Conservation (phyloP, 1,140 invertebrate genomes). For the Drosophila athabasca region DNA sequence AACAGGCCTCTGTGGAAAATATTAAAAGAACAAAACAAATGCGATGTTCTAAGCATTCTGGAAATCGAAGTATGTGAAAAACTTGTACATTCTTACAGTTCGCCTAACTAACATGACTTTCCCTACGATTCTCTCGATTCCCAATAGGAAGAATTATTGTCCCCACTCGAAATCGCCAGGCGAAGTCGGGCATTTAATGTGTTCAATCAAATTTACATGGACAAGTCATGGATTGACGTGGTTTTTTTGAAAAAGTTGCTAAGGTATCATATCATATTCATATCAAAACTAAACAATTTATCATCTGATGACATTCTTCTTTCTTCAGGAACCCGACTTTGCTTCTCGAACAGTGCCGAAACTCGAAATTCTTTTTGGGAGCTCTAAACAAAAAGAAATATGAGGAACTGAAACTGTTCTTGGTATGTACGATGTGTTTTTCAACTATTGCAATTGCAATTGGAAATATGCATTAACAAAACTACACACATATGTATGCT, state of each 20-base stretch:
- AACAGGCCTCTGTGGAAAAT: slow-evolving; percentile 70
- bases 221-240: slow-evolving; percentile 71
- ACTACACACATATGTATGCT: too few species aligned
- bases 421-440: slow-evolving; percentile 23
- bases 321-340: slow-evolving; percentile 51
- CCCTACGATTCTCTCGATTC: neutral
- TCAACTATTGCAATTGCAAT: neutral
- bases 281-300: neutral
- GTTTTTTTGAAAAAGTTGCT: slow-evolving; percentile 65
- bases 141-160: slow-evolving; percentile 53
- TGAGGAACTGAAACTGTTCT: slow-evolving; percentile 47
- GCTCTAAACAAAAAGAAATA: slow-evolving; percentile 48
- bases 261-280: slow-evolving; percentile 36
- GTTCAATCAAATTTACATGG: slow-evolving; percentile 71
- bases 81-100: neutral
- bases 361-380: slow-evolving; percentile 38
- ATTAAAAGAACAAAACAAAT: slow-evolving; percentile 63
- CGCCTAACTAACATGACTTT: neutral
- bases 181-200: slow-evolving; percentile 63
- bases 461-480: neutral
- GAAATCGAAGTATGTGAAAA: slow-evolving; percentile 47
- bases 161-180: slow-evolving; percentile 66
- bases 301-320: neutral
- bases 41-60: slow-evolving; percentile 71
- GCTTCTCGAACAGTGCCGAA: slow-evolving; percentile 57